phyloP scores from a whole-genome alignment of 1,140 invertebrate genomes.

The Pseudobourletiella spinata region DNA sequence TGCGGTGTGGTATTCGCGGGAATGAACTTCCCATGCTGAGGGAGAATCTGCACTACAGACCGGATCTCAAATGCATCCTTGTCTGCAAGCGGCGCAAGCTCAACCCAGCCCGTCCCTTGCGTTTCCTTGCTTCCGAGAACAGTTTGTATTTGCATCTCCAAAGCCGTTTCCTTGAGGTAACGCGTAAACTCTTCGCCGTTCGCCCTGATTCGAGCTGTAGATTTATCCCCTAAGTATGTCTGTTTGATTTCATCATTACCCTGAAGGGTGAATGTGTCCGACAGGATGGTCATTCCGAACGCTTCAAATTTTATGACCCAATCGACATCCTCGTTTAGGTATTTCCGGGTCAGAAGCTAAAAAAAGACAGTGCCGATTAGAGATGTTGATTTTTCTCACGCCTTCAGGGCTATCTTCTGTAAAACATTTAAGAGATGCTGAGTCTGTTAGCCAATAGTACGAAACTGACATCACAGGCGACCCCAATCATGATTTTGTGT shows the following conservation, averaged over 20 bases:
- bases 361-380: no score
- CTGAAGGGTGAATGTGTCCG: constrained; percentile 18
- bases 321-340: background rate
- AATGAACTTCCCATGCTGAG: background rate
- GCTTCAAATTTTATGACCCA: constrained; percentile 19
- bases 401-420: no score
- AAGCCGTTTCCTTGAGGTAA: background rate
- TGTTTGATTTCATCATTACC: background rate
- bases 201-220: constrained; percentile 23
- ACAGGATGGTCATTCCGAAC: constrained; percentile 15
- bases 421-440: no score
- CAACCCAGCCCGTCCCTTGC: background rate
- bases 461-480: no score
- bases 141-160: background rate
- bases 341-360: no score
- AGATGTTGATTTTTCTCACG: no score
- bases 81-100: background rate
- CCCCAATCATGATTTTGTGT: no score
- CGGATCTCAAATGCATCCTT: background rate
- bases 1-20: background rate
- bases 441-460: no score
- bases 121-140: background rate
- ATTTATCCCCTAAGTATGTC: constrained; percentile 27
- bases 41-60: background rate
- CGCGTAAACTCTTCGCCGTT: constrained; percentile 7